Percentiles rank a stretch among this genome's conserved stretches.
phyloP scores from a whole-genome alignment of 1,140 invertebrate species.

The Caerostris darwini region DNA sequence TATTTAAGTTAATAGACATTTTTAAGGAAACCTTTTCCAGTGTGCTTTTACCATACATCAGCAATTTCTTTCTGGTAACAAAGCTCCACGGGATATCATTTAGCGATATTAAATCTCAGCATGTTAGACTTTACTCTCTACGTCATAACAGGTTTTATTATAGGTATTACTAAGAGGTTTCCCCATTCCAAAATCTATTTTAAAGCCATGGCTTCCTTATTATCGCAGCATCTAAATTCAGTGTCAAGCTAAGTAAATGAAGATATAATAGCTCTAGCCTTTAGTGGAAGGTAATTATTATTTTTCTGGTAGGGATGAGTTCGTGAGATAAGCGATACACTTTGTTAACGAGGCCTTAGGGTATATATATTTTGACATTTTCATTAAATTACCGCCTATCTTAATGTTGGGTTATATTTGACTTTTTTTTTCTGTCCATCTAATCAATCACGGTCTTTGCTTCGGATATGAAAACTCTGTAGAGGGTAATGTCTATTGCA shows the following conservation, averaged over 20 bases:
- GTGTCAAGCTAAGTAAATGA: slow-evolving; percentile 71
- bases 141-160: slow-evolving; percentile 52
- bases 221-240: slow-evolving; percentile 63
- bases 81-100: not conserved
- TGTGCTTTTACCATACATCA: too few species aligned
- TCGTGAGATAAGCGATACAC: slow-evolving; percentile 58
- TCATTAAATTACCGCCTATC: slow-evolving; percentile 60
- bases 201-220: slow-evolving; percentile 39
- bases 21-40: too few species aligned
- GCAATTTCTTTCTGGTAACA: too few species aligned
- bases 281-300: slow-evolving; percentile 56
- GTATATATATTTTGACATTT: slow-evolving; percentile 57
- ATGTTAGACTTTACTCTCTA: not conserved
- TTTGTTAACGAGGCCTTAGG: slow-evolving; percentile 64
- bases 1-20: too few species aligned
- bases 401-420: slow-evolving; percentile 56
- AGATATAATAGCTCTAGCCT: slow-evolving; percentile 49
- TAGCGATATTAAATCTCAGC: slow-evolving; percentile 13
- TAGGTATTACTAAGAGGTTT: slow-evolving; percentile 55
- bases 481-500: not conserved
- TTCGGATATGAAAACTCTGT: not conserved
- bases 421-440: not conserved
- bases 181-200: slow-evolving; percentile 54
- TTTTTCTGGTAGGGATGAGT: slow-evolving; percentile 60
- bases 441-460: slow-evolving; percentile 52